Conservation (phyloP, 2,113 vertebrate species). For the Campylorhamphus procurvoides region DNA sequence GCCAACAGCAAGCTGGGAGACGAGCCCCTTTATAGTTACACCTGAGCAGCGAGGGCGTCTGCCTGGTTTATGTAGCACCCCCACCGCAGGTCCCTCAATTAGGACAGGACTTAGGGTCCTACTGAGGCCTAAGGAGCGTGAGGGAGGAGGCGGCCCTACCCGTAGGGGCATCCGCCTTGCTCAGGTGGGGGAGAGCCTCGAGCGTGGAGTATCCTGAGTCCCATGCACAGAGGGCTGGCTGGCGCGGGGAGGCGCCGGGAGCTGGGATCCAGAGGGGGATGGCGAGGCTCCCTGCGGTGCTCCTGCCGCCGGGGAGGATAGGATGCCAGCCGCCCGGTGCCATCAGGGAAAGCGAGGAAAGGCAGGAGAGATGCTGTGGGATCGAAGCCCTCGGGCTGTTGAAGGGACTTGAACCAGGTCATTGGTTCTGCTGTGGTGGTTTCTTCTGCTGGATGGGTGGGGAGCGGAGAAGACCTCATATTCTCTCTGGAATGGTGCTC, state of each 20-base stretch:
- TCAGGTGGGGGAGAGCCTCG: background rate
- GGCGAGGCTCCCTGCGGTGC: background rate
- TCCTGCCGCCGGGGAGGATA: background rate
- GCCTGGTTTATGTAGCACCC: accelerated
- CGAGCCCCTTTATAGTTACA: background rate
- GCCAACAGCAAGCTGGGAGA: background rate
- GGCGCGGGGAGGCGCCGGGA: too few relatives aligned
- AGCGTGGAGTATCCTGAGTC: accelerated
- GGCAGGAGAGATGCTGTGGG: background rate
- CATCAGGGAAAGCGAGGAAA: background rate
- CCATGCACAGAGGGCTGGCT: background rate
- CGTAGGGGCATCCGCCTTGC: accelerated
- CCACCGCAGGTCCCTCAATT: accelerated
- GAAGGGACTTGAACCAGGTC: background rate
- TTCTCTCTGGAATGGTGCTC: background rate
- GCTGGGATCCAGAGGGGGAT: background rate
- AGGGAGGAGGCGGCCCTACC: background rate
- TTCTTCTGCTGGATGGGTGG: background rate
- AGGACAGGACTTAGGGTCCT: background rate
- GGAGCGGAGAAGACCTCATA: background rate
- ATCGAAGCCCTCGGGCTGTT: background rate
- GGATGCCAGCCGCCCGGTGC: accelerated
- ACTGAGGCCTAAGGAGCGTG: background rate
- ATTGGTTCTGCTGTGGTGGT: background rate
- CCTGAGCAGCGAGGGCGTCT: background rate